Evolutionary conservation across 1,140 invertebrate genomes (phyloP).

Genomic region (Drepana arcuata): DNA sequence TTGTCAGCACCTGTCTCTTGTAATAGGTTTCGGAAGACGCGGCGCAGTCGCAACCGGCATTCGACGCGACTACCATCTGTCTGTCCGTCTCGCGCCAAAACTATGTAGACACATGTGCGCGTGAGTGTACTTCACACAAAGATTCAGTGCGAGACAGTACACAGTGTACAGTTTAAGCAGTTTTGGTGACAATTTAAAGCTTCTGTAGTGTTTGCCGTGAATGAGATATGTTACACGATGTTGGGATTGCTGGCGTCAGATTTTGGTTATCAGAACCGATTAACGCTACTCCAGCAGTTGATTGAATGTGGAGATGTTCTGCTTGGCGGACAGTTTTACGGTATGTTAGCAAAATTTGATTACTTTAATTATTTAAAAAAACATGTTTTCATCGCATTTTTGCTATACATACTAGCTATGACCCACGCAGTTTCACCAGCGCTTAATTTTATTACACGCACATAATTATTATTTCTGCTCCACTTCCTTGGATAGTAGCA

Average conservation of each 20-base stretch:
- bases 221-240: slow-evolving; percentile 36
- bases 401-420: no score
- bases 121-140: not conserved
- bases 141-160: not conserved
- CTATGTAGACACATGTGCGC: no score
- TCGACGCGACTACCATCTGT: slow-evolving; percentile 54
- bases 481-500: no score
- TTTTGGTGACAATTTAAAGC: no score
- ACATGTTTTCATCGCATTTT: no score
- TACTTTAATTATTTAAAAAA: no score
- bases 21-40: slow-evolving; percentile 58
- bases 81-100: slow-evolving; percentile 41
- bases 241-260: slow-evolving; percentile 53
- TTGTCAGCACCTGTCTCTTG: slow-evolving; percentile 60
- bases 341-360: no score
- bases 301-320: slow-evolving; percentile 58
- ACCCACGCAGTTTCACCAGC: no score
- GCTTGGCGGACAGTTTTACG: slow-evolving; percentile 38
- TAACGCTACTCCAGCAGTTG: slow-evolving; percentile 53
- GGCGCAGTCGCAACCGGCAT: slow-evolving; percentile 32
- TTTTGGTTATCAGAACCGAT: slow-evolving; percentile 50
- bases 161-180: slow-evolving; percentile 4
- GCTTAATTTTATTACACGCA: no score
- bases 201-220: no score
- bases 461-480: no score